Percentiles rank a stretch among this genome's conserved stretches.
Evolutionary conservation across 53 echinoderm and acorn worm genomes (phyloP).

Genomic region (Actinopyga echinites): DNA sequence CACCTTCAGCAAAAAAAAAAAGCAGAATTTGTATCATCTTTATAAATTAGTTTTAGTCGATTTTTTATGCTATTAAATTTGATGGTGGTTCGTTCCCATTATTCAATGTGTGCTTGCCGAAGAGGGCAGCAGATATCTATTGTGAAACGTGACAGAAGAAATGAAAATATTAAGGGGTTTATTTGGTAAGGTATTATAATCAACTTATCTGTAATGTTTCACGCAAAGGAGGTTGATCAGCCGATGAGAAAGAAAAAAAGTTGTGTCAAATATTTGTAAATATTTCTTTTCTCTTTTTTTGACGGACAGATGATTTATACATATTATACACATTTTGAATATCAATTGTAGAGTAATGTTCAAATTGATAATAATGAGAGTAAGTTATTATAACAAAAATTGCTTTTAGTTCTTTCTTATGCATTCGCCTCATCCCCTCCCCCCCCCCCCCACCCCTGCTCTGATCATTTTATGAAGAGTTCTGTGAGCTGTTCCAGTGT

Average conservation of each 20-base stretch:
- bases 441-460: no score
- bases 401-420: neutral
- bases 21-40: no score
- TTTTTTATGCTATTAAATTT: no score
- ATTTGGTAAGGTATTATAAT: no score
- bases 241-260: neutral
- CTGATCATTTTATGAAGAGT: no score
- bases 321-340: constrained; percentile 95
- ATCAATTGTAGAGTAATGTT: constrained; percentile 96
- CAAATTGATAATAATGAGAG: constrained; percentile 61
- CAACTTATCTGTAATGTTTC: no score
- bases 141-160: no score
- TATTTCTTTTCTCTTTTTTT: constrained; percentile 24
- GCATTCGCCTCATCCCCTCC: neutral
- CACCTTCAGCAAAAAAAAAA: no score
- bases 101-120: constrained; percentile 10
- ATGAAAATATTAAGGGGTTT: no score
- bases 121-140: neutral
- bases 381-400: constrained; percentile 80
- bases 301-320: constrained; percentile 73
- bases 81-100: neutral
- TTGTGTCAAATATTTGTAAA: constrained; percentile 46
- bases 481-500: no score
- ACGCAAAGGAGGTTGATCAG: constrained; percentile 7
- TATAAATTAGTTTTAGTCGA: no score